phyloP scores from a whole-genome alignment of 2,888 invertebrate species.

The Pegoplata infirma region DNA sequence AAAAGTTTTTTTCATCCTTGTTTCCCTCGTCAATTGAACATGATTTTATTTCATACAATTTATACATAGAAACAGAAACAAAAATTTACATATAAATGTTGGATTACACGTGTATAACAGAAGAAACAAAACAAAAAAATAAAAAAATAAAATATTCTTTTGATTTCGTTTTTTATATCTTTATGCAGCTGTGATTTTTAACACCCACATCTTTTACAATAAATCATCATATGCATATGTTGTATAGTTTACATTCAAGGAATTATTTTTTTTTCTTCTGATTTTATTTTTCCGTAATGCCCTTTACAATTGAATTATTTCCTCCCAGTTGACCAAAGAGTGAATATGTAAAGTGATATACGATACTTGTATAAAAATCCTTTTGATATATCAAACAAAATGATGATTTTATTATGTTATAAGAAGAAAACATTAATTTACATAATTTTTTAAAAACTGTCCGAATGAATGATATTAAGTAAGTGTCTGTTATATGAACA shows the following conservation, averaged over 20 bases:
- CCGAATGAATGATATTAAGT: too few species aligned
- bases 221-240: too few species aligned
- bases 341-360: neutral
- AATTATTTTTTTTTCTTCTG: neutral
- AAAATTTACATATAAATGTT: conserved; percentile 49
- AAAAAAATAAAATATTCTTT: conserved; percentile 18
- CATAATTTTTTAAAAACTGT: conserved; percentile 20
- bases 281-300: conserved; percentile 24
- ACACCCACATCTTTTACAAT: conserved; percentile 19
- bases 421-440: conserved; percentile 30
- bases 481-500: neutral
- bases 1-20: conserved; percentile 15
- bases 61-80: conserved; percentile 15
- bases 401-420: conserved; percentile 20
- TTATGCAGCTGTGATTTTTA: conserved; percentile 45
- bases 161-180: conserved; percentile 9
- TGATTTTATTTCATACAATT: conserved; percentile 19
- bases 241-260: too few species aligned
- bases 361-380: conserved; percentile 2
- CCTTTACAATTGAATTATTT: conserved; percentile 24
- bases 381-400: neutral
- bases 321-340: conserved; percentile 27
- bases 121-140: too few species aligned
- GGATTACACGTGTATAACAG: conserved; percentile 33
- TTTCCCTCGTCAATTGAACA: conserved; percentile 40